Evolutionary conservation across 2,797 vertebrate species (phyloP).

Genomic region (Brachyalestes nurse): DNA sequence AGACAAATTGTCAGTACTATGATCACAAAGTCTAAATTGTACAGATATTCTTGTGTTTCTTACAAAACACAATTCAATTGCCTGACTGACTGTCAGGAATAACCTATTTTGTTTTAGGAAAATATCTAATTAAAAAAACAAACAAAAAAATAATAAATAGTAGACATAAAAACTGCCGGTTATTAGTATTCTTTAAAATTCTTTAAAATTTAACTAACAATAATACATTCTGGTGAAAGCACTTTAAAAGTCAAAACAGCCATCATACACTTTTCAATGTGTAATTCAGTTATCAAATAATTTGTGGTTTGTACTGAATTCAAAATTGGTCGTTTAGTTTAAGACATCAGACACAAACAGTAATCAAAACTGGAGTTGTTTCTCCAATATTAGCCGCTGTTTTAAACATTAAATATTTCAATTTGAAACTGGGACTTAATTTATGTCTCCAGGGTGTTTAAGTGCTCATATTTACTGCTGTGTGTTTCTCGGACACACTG

Average conservation of each 20-base stretch:
- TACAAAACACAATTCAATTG: not conserved
- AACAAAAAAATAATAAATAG: not conserved
- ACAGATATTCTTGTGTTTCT: not conserved
- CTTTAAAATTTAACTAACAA: conserved; percentile 1
- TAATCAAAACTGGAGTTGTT: conserved; percentile 71
- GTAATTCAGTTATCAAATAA: not conserved
- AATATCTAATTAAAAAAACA: conserved; percentile 2
- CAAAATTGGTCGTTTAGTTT: conserved; percentile 59
- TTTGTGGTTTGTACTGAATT: conserved; percentile 5
- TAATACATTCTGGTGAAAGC: not conserved
- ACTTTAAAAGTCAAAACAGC: not conserved
- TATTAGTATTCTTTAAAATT: not conserved
- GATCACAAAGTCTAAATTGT: not conserved
- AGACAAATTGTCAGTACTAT: conserved; percentile 5
- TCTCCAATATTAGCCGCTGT: conserved; percentile 73
- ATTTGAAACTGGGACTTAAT: conserved; percentile 41
- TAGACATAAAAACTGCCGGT: not conserved
- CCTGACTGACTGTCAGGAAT: conserved; percentile 8
- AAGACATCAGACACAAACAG: conserved; percentile 78
- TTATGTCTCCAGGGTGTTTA: conserved; percentile 28
- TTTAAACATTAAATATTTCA: conserved; percentile 69
- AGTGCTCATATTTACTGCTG: conserved; percentile 71
- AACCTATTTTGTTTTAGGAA: not conserved
- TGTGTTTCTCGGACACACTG: conserved; percentile 62
- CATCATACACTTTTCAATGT: not conserved